Evolutionary conservation across 1,140 invertebrate species (phyloP), one percentile per base, ranked within the genome.

Genomic region (Macrobrachium nipponense): DNA sequence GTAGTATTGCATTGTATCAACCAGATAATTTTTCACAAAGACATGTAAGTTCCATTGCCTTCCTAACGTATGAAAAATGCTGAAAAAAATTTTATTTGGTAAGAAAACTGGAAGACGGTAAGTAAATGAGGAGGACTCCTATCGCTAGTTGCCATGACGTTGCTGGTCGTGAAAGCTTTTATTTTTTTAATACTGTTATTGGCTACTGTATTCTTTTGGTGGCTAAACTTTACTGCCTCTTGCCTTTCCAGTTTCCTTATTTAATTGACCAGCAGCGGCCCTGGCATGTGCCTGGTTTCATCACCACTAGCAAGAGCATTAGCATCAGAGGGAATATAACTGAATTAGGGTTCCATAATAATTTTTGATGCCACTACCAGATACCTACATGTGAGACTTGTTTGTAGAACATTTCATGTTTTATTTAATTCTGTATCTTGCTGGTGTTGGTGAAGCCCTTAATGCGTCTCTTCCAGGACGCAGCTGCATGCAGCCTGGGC

Each of bases 401-500:
- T 10, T 51, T 51, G 27, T 51, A 5, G 12, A 51, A 51, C 12
- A 51, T 51, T 51, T 51, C 51, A 51, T 51, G 7, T 51, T 51
- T 5, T 51, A 51, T 3, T 51, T 2, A 51, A 10, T 10, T 51
- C 51, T 10, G 51, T 7, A 51, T 51, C 51, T 51, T 51, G 51
- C 51, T 51, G 51, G 36, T 58, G 51, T 36, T 59, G 73, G 68
- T 15, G 51, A 27, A 20, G 51, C 43, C 68, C 84, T 59, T 73
- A 51, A 70, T 72, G 64, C 51, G 51, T 36, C 77, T 59, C 61
- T 76, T 59, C 61, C 51, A 27, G 23, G 70, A 58, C 68, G 75
- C 84, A 44, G 83, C 83, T 86, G 84, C 84, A 86, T 86, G 84
- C 62, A 68, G 84, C 84, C 84, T 79, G 83, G 83, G 83, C 83